Conservation (phyloP, 2,888 invertebrate genomes). For the Anarsia innoxiella region DNA sequence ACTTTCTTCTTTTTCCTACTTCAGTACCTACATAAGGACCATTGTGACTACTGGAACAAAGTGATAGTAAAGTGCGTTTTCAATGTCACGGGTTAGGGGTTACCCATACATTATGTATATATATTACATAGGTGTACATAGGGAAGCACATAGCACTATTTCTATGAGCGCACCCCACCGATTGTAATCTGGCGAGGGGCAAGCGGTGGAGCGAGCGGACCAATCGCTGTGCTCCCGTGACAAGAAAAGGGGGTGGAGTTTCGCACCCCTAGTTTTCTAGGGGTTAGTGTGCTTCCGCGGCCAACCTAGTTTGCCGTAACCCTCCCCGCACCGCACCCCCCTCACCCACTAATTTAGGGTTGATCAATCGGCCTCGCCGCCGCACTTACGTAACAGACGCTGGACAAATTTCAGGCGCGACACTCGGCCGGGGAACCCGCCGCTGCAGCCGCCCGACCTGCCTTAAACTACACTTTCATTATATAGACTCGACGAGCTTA, state of each 20-base stretch:
- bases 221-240: constrained; percentile 72
- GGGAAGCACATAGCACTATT: constrained; percentile 65
- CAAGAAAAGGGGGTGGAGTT: constrained; percentile 75
- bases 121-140: constrained; percentile 51
- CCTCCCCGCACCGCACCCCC: constrained; percentile 51
- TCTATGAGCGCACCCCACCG: constrained; percentile 74
- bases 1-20: too few relatives aligned
- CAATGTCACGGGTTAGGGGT: constrained; percentile 65
- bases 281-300: constrained; percentile 75
- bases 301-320: constrained; percentile 72
- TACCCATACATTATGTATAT: constrained; percentile 48
- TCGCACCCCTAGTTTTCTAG: constrained; percentile 76
- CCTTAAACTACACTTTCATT: not conserved
- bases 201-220: constrained; percentile 63
- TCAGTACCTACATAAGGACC: not conserved
- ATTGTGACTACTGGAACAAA: constrained; percentile 3
- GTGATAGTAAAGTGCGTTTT: constrained; percentile 32
- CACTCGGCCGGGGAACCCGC: too few relatives aligned
- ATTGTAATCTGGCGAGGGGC: constrained; percentile 74
- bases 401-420: constrained; percentile 33
- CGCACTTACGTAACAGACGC: constrained; percentile 57
- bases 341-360: constrained; percentile 69
- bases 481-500: too few relatives aligned
- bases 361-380: constrained; percentile 65
- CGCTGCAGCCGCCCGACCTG: not conserved